A percentile compares a stretch with the other conserved stretches of the same genome.
These are phyloP conservation scores for Planococcus citri DNA, from an alignment of 1,140 invertebrate species.

Conservation along the genomic window DNA sequence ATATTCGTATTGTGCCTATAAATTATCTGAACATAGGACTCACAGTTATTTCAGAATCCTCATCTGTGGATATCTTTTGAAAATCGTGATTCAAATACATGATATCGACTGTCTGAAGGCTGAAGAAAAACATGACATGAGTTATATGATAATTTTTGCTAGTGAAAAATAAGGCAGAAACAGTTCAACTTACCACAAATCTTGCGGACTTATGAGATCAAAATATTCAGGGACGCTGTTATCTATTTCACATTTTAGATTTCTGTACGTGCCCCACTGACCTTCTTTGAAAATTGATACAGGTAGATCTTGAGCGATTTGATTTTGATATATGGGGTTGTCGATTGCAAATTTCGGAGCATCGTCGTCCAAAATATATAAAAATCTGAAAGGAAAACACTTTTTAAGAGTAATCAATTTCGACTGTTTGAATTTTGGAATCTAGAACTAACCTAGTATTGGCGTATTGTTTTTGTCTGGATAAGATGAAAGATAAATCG, in stretches of 20 bases:
- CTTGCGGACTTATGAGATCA: background rate
- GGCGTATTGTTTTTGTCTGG: background rate
- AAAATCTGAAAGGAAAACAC: constrained; percentile 35
- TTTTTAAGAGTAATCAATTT: background rate
- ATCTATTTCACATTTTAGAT: constrained; percentile 36
- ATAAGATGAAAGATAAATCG: background rate
- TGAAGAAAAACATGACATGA: background rate
- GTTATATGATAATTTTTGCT: background rate
- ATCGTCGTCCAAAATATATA: constrained; percentile 49
- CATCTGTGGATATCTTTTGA: background rate
- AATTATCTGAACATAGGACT: too few relatives aligned
- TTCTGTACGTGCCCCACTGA: constrained; percentile 67
- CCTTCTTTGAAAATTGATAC: constrained; percentile 61
- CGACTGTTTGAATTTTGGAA: background rate
- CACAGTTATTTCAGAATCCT: background rate
- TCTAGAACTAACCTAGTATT: background rate
- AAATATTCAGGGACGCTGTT: background rate
- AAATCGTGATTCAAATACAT: background rate
- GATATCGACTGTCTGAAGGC: background rate
- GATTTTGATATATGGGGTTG: constrained; percentile 47
- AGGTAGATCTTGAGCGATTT: constrained; percentile 55
- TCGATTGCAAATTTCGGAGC: constrained; percentile 49
- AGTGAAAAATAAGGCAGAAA: background rate
- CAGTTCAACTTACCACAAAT: background rate
- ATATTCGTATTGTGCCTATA: background rate